phyloP scores from a whole-genome alignment of 2,113 vertebrate species.

The Heptranchias perlo region DNA sequence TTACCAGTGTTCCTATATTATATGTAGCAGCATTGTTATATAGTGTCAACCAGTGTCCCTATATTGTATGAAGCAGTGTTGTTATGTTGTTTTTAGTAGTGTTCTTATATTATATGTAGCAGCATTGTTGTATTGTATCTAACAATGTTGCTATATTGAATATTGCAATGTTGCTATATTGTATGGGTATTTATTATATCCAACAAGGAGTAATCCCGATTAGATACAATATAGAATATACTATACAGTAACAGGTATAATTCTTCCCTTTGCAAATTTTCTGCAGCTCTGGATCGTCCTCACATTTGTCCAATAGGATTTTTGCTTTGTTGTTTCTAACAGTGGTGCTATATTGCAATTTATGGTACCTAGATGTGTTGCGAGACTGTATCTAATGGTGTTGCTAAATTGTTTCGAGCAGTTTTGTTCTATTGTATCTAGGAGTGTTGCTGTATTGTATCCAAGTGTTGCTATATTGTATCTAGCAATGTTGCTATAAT shows the following conservation, averaged over 20 bases:
- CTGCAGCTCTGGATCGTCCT: no score
- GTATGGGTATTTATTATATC: no score
- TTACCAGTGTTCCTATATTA: background rate
- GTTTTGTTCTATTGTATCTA: background rate
- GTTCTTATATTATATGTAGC: background rate
- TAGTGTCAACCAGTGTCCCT: background rate
- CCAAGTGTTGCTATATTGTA: background rate
- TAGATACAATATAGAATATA: no score
- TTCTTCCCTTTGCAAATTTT: no score
- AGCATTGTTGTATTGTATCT: background rate
- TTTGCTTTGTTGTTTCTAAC: no score
- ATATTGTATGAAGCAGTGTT: background rate
- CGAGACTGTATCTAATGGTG: background rate
- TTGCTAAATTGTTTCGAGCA: background rate
- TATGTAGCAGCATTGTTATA: background rate
- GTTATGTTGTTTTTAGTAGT: background rate
- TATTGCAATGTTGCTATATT: background rate
- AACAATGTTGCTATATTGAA: background rate
- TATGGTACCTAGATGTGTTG: background rate
- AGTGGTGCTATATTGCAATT: background rate
- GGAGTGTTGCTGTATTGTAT: background rate
- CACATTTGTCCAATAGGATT: no score
- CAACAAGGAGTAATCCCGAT: no score
- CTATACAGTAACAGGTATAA: no score
- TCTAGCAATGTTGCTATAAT: no score